Conservation (phyloP, 53 echinoderm and acorn worm genomes). For the Temnopleurus reevesii region DNA sequence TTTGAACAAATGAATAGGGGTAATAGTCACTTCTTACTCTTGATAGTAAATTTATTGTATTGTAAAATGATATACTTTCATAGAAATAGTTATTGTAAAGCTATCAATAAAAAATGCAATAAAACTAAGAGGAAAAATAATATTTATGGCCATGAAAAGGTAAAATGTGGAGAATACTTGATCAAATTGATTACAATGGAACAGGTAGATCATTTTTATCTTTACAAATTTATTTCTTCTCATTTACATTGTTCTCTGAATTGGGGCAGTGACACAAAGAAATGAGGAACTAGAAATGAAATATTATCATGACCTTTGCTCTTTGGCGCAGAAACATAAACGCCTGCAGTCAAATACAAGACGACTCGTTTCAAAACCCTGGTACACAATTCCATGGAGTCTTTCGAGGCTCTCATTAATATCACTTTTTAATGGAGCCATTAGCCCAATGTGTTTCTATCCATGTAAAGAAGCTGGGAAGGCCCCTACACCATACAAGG, state of each 20-base stretch:
- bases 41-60: no score
- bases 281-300: not conserved
- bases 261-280: not conserved
- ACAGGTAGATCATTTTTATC: no score
- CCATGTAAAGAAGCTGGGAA: not conserved
- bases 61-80: no score
- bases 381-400: not conserved
- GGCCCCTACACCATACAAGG: not conserved
- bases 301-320: not conserved
- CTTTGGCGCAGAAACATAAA: not conserved
- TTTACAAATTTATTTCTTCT: not conserved
- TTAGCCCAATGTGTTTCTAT: slow-evolving; percentile 4
- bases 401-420: slow-evolving; percentile 11
- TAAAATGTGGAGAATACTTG: no score
- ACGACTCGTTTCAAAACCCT: not conserved
- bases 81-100: no score
- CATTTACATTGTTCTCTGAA: not conserved
- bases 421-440: not conserved
- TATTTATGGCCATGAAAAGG: no score
- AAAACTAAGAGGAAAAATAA: no score
- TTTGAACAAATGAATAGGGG: not conserved
- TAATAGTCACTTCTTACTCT: no score
- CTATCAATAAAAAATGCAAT: no score
- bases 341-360: not conserved
- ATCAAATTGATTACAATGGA: no score